These are phyloP conservation scores for Smithornis capensis DNA, from an alignment of 2,113 vertebrate species.

Conservation along the genomic window DNA sequence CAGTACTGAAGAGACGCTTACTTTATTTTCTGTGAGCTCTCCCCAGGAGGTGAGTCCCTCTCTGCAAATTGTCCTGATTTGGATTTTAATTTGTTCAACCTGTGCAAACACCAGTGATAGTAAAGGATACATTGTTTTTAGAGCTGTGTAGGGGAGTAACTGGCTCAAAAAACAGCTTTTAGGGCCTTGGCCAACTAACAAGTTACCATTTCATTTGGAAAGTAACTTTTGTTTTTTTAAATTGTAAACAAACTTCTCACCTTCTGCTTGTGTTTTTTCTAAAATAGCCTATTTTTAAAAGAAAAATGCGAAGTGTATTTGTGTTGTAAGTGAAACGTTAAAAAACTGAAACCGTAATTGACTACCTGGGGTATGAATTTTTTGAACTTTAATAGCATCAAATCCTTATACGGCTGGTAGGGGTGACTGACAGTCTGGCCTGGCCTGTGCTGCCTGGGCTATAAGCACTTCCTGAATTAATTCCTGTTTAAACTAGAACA, in stretches of 20 bases:
- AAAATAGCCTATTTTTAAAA: neutral
- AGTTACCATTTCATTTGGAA: neutral
- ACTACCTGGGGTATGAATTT: neutral
- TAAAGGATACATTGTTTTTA: neutral
- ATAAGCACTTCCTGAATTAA: neutral
- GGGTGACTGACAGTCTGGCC: neutral
- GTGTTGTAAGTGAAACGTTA: neutral
- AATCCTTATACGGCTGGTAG: neutral
- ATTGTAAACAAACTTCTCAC: neutral
- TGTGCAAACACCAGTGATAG: neutral
- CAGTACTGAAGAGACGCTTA: neutral
- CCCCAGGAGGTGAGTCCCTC: neutral
- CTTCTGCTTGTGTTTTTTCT: neutral
- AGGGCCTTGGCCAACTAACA: neutral
- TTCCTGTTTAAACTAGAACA: constrained; percentile 3
- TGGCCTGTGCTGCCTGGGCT: rapidly evolving
- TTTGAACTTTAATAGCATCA: neutral
- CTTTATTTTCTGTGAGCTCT: neutral
- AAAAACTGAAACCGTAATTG: neutral
- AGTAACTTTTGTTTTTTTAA: neutral
- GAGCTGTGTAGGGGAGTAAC: neutral
- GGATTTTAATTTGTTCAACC: neutral
- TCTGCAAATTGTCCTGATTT: neutral
- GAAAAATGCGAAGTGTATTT: neutral
- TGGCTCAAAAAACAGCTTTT: neutral